Percentiles rank a stretch among this genome's conserved stretches.
phyloP scores from a whole-genome alignment of 2,888 invertebrate genomes.

The Periphyllus acericola region DNA sequence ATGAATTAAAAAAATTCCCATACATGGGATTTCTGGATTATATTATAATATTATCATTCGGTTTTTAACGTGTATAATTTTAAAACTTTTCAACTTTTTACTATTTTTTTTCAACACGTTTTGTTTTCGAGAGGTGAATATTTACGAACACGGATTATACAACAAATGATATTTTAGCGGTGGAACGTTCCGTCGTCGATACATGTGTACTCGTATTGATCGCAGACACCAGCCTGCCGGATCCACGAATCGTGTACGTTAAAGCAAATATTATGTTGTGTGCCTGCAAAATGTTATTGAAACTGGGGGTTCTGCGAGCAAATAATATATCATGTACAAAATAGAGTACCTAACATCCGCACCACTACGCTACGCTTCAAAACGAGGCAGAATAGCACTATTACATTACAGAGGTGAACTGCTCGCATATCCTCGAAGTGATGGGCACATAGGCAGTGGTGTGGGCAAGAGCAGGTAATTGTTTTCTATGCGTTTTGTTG shows the following conservation, averaged over 20 bases:
- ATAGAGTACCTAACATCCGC: too few relatives aligned
- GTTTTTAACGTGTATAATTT: background rate
- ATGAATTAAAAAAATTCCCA: conserved; percentile 43
- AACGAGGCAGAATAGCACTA: background rate
- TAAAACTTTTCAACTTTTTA: background rate
- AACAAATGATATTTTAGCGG: background rate
- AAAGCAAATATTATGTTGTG: too few relatives aligned
- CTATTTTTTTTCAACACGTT: background rate
- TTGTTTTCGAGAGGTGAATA: background rate
- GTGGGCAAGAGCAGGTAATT: background rate
- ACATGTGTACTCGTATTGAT: too few relatives aligned
- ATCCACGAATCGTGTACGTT: too few relatives aligned
- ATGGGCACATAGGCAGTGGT: background rate
- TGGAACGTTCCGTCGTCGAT: background rate
- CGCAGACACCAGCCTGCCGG: too few relatives aligned
- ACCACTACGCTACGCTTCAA: background rate
- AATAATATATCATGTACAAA: background rate
- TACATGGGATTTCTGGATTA: background rate
- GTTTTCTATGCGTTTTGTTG: background rate
- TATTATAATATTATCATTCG: background rate
- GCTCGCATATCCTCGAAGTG: background rate
- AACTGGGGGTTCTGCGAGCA: background rate
- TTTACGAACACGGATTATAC: background rate
- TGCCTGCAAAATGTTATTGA: background rate
- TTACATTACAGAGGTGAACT: background rate